Evolutionary conservation across 1,140 invertebrate genomes (phyloP).

Genomic region (Euwallacea similis): DNA sequence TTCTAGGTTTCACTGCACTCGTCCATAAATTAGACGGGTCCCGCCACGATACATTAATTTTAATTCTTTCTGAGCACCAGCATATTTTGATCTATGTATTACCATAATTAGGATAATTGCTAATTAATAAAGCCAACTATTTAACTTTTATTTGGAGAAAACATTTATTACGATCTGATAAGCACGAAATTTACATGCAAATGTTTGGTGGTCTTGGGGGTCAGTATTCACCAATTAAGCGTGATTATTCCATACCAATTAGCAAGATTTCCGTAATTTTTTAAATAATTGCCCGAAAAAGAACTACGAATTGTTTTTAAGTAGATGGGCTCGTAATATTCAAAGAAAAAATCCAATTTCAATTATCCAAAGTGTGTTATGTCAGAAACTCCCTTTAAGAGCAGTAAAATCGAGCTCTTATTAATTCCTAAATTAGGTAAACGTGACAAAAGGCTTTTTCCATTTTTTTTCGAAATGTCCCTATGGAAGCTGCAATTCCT

Average conservation of each 20-base stretch:
- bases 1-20: neutral
- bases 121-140: conserved; percentile 6
- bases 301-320: neutral
- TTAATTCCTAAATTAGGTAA: too few species aligned
- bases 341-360: too few species aligned
- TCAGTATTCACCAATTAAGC: neutral
- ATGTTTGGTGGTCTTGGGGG: neutral
- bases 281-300: neutral
- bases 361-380: too few species aligned
- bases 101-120: conserved; percentile 11
- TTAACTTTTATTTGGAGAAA: conserved; percentile 27
- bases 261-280: neutral
- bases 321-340: too few species aligned
- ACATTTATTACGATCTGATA: conserved; percentile 26
- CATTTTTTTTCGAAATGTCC: too few species aligned
- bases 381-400: too few species aligned
- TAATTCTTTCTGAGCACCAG: neutral
- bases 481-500: too few species aligned
- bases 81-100: conserved; percentile 7
- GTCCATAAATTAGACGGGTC: conserved; percentile 1
- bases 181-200: conserved; percentile 15
- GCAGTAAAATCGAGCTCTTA: too few species aligned
- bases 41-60: conserved; percentile 4
- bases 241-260: neutral
- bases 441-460: too few species aligned